Evolutionary conservation across 2,888 invertebrate species (phyloP), one percentile per base, ranked within the genome.

Genomic region (Morinoia aosen): DNA sequence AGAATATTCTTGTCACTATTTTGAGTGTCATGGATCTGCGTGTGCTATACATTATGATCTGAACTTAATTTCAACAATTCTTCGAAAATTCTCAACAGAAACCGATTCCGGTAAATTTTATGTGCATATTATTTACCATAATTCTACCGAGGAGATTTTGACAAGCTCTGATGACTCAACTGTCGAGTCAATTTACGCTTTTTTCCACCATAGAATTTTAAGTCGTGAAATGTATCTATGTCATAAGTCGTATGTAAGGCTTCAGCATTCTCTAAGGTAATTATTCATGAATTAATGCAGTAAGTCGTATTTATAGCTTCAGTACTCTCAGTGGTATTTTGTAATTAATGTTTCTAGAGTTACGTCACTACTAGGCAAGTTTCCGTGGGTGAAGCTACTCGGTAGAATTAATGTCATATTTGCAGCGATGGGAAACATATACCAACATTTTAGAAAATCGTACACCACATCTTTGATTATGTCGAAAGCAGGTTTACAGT

Each of bases 141-240:
- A 76, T 76, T 76, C 76, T 76, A 25, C 76, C 76, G 76, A 76
- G 76, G 76, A 76, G 76, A 76, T 33, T 76, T 76, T 76, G 76
- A 76, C 76, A 76, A 76, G 76, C 33, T 76, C 33, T 76, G 76
- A 76, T 33, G 76, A 76, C 76, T 76, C 25, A 33, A 76, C 25
- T 33, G 25, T 33, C 19, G 76, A 76, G 76, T 76, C 76, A 76
- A 76, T 76, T 76, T 76, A 76, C 76, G 76, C 76, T 76, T 76
- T 76, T 61, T 76, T 76, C 76, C 76, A 33, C 2, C 2, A 2
- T 76, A 76, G 76, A 76, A 76, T 76, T 10, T 76, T 76, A 76
- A 76, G 76, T 76, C 3, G 76, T 76, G 25, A 33, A 33, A 76
- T 33, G 76, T 76, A 76, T 33, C 2, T 76, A 33, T 10, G 76